phyloP scores from a whole-genome alignment of 1,140 invertebrate genomes.

The Drosophila burlai region DNA sequence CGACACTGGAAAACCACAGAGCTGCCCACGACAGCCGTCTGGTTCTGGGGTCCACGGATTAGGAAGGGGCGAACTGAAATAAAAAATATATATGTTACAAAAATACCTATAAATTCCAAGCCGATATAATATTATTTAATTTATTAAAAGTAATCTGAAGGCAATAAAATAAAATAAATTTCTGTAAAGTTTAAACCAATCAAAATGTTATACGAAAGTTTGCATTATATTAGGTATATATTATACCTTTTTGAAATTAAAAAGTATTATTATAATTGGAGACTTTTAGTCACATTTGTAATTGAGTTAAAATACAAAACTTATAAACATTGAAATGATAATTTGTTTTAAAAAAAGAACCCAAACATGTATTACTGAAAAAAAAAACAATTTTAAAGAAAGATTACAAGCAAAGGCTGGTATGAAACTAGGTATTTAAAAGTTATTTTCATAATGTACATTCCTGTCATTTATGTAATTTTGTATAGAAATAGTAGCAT shows the following conservation, averaged over 20 bases:
- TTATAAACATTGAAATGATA: neutral
- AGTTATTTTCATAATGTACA: too few species aligned
- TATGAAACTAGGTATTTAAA: too few species aligned
- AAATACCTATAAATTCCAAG: neutral
- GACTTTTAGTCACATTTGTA: neutral
- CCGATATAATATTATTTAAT: too few species aligned
- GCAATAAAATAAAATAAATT: too few species aligned
- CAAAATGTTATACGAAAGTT: too few species aligned
- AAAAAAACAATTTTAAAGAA: neutral
- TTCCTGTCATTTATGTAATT: too few species aligned
- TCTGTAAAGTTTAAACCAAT: too few species aligned
- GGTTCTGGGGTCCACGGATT: slow-evolving; percentile 91
- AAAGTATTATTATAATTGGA: too few species aligned
- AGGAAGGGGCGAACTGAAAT: slow-evolving; percentile 92
- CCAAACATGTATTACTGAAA: neutral
- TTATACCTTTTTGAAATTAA: too few species aligned
- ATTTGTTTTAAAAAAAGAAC: neutral
- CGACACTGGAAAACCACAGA: slow-evolving; percentile 93
- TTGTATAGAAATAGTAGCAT: neutral
- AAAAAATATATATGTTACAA: neutral
- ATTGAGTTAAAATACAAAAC: neutral
- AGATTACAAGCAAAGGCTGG: neutral
- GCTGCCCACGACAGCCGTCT: slow-evolving; percentile 89
- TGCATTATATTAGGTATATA: too few species aligned
- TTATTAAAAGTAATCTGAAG: too few species aligned